Percentiles rank a stretch among this genome's conserved stretches.
Evolutionary conservation across 2,113 vertebrate species (phyloP).

Genomic region (Centropus bengalensis): DNA sequence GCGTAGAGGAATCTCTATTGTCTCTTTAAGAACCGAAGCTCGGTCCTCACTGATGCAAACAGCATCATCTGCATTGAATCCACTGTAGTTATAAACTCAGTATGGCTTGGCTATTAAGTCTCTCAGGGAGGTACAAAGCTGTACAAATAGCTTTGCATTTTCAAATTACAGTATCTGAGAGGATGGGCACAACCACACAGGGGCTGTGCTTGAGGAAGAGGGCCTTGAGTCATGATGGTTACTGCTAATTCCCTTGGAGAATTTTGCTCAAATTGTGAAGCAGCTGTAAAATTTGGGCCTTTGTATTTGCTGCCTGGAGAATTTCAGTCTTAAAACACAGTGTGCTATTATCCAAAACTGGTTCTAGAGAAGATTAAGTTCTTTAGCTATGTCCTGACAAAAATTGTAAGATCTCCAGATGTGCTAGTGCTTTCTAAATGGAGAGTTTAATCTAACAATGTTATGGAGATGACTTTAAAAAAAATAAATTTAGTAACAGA

Average conservation of each 20-base stretch:
- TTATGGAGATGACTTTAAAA: slow-evolving; percentile 8
- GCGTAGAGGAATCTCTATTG: neutral
- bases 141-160: neutral
- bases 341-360: neutral
- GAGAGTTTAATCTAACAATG: slow-evolving; percentile 1
- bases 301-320: neutral
- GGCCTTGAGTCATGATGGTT: neutral
- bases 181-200: neutral
- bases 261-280: neutral
- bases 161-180: neutral
- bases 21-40: neutral
- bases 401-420: neutral
- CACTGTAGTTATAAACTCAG: neutral
- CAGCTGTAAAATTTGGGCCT: neutral
- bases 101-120: neutral
- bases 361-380: neutral
- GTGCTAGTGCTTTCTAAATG: neutral
- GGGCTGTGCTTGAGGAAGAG: neutral
- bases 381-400: neutral
- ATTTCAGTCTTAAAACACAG: neutral
- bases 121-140: neutral
- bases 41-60: neutral
- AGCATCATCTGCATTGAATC: neutral
- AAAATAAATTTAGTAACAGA: slow-evolving; percentile 11
- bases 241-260: neutral